phyloP scores from a whole-genome alignment of 2,888 invertebrate species.

The Noctua comes region DNA sequence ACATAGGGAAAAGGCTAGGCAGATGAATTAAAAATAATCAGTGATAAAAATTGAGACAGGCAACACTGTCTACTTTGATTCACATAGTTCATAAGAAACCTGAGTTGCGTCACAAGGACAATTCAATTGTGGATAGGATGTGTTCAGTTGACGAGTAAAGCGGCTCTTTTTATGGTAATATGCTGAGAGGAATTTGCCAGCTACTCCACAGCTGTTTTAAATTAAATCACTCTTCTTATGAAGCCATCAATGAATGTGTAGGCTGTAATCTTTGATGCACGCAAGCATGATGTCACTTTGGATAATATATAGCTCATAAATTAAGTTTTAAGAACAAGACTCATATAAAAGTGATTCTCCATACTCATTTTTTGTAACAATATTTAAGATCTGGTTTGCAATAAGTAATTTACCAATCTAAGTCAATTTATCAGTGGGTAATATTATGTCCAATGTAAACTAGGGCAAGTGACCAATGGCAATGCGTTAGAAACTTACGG shows the following conservation, averaged over 20 bases:
- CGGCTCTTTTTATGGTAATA: slow-evolving; percentile 63
- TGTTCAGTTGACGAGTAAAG: slow-evolving; percentile 67
- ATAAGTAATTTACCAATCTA: neutral
- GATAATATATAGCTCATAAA: neutral
- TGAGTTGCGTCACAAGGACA: slow-evolving; percentile 72
- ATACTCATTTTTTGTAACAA: neutral
- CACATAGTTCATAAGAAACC: slow-evolving; percentile 65
- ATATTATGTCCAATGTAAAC: slow-evolving; percentile 2
- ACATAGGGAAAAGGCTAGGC: too few relatives aligned
- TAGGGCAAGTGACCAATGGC: neutral
- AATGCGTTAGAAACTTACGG: neutral
- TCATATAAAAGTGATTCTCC: neutral
- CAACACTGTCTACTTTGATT: slow-evolving; percentile 25
- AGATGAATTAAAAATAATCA: too few relatives aligned
- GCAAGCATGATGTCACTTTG: slow-evolving; percentile 27
- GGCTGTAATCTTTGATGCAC: slow-evolving; percentile 10
- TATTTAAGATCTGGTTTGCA: neutral
- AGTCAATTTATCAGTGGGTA: neutral
- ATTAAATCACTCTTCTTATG: slow-evolving; percentile 33
- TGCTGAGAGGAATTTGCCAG: slow-evolving; percentile 43
- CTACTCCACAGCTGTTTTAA: slow-evolving; percentile 31
- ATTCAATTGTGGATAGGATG: slow-evolving; percentile 75
- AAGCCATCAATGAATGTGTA: slow-evolving; percentile 20
- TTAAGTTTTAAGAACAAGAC: neutral
- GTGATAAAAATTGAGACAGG: slow-evolving; percentile 6